Conservation (phyloP, 2,888 invertebrate species). For the Venusia cambrica region DNA sequence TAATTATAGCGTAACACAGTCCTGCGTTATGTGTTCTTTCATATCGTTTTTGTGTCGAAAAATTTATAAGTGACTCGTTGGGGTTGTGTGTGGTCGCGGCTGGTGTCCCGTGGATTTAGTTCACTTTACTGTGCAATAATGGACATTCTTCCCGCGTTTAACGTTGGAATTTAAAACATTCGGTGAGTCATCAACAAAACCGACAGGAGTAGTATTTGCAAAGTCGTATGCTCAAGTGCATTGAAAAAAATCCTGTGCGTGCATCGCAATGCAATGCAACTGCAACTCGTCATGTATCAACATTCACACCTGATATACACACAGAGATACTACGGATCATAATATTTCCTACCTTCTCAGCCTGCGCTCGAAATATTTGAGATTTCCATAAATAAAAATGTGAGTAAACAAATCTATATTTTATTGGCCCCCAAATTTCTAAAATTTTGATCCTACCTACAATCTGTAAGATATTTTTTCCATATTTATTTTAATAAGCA, state of each 20-base stretch:
- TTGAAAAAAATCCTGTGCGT: constrained; percentile 12
- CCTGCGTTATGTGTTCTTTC: constrained; percentile 53
- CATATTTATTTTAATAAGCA: no score
- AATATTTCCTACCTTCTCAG: no score
- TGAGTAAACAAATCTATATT: no score
- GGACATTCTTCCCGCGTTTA: constrained; percentile 69
- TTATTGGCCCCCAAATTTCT: no score
- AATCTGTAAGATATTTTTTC: no score
- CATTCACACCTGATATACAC: no score
- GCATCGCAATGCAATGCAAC: constrained; percentile 11
- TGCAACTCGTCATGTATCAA: no score
- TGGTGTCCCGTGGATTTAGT: constrained; percentile 67
- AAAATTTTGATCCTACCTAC: no score
- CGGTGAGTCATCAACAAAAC: constrained; percentile 77
- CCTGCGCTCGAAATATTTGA: no score
- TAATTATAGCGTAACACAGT: constrained; percentile 40
- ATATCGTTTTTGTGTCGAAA: constrained; percentile 53
- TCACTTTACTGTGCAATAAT: constrained; percentile 66
- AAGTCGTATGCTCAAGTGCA: constrained; percentile 37
- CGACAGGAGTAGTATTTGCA: no score
- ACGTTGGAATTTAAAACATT: constrained; percentile 77
- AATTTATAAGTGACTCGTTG: constrained; percentile 59
- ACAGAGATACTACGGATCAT: no score
- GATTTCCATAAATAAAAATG: no score
- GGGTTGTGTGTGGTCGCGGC: constrained; percentile 63